phyloP scores from a whole-genome alignment of 2,797 vertebrate genomes.

The Takifugu rubripes region DNA sequence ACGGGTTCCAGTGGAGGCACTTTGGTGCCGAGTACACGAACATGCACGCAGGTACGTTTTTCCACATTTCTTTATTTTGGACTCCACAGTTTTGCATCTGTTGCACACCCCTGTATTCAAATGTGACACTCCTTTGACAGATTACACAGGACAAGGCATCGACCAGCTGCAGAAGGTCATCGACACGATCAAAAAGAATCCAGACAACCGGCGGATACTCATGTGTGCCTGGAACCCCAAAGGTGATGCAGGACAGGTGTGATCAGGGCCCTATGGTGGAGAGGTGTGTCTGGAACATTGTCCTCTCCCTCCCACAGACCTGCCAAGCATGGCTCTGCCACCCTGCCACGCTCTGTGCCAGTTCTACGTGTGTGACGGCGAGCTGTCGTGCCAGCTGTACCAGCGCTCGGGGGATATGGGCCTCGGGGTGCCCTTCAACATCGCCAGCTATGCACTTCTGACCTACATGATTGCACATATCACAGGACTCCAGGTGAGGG shows the following conservation, averaged over 20 bases:
- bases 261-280: too few relatives aligned
- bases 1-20: constrained; percentile 98
- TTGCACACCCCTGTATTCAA: too few relatives aligned
- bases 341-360: constrained; percentile 95
- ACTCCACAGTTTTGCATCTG: too few relatives aligned
- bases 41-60: constrained; percentile 83
- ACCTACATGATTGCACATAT: constrained; percentile 98
- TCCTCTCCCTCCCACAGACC: constrained; percentile 70
- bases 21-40: constrained; percentile 94
- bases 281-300: rapidly evolving
- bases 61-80: neutral
- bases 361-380: constrained; percentile 89
- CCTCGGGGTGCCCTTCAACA: constrained; percentile 96
- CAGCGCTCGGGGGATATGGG: constrained; percentile 97
- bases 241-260: constrained; percentile 72
- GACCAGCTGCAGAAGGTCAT: constrained; percentile 94
- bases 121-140: constrained; percentile 58
- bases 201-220: constrained; percentile 92
- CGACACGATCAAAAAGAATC: constrained; percentile 90
- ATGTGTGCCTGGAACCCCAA: constrained; percentile 98
- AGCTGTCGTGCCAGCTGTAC: constrained; percentile 95
- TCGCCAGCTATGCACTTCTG: constrained; percentile 94
- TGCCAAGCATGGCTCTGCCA: constrained; percentile 90
- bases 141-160: constrained; percentile 91
- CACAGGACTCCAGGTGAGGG: constrained; percentile 86